Conservation (phyloP, 2,888 invertebrate species). For the Zootermopsis nevadensis region DNA sequence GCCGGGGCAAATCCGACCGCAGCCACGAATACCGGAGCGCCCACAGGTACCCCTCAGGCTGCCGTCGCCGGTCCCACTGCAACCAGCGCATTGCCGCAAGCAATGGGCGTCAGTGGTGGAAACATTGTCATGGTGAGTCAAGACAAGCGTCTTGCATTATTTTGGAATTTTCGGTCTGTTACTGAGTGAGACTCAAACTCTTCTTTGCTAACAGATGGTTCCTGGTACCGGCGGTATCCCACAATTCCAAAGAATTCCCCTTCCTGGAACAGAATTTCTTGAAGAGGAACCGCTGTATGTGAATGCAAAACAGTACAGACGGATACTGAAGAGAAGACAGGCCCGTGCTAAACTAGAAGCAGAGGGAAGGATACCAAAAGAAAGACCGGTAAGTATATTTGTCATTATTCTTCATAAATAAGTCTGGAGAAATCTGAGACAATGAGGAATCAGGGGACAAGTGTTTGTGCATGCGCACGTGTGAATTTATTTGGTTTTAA, state of each 20-base stretch:
- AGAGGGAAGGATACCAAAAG: slow-evolving; percentile 95
- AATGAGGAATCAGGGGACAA: background rate
- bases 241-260: slow-evolving; percentile 71
- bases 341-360: slow-evolving; percentile 96
- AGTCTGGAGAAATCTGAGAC: background rate
- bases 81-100: slow-evolving; percentile 61
- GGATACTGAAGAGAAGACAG: slow-evolving; percentile 93
- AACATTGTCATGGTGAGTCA: slow-evolving; percentile 81
- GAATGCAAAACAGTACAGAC: slow-evolving; percentile 97
- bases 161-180: no score
- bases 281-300: slow-evolving; percentile 98
- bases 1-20: slow-evolving; percentile 62
- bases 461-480: no score
- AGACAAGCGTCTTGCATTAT: background rate
- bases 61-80: slow-evolving; percentile 54
- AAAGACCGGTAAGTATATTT: slow-evolving; percentile 78
- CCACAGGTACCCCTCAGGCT: slow-evolving; percentile 48
- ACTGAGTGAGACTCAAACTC: background rate
- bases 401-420: background rate
- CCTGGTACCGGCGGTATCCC: slow-evolving; percentile 64
- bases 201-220: slow-evolving; percentile 66
- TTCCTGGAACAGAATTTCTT: slow-evolving; percentile 72
- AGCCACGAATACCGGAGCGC: slow-evolving; percentile 62
- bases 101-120: slow-evolving; percentile 72
- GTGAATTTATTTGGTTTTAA: no score